phyloP scores from a whole-genome alignment of 2,888 invertebrate genomes.

The Coelogynopora nodosa region DNA sequence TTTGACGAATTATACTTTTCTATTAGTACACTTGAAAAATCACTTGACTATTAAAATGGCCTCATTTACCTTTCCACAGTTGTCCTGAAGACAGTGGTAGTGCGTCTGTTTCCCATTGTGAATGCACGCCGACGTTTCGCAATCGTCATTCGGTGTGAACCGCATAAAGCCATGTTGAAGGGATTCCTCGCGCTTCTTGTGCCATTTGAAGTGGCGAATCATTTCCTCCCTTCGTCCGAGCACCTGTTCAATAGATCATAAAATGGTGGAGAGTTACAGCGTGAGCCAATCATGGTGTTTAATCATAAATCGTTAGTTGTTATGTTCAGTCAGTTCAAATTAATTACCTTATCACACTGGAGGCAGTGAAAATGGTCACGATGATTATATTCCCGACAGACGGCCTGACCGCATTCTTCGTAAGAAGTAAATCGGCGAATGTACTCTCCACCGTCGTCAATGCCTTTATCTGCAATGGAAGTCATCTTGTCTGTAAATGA shows the following conservation, averaged over 20 bases:
- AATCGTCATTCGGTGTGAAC: slow-evolving; percentile 90
- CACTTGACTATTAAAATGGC: background rate
- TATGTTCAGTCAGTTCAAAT: too few relatives aligned
- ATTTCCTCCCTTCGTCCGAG: slow-evolving; percentile 97
- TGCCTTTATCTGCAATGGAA: background rate
- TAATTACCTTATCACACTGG: slow-evolving; percentile 37
- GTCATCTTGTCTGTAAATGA: background rate
- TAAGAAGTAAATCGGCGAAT: slow-evolving; percentile 16
- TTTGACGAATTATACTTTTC: too few relatives aligned
- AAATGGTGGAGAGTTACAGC: too few relatives aligned
- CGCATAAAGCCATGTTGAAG: slow-evolving; percentile 88
- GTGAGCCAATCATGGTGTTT: too few relatives aligned
- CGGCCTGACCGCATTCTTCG: slow-evolving; percentile 29
- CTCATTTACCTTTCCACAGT: slow-evolving; percentile 39
- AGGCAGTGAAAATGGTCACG: slow-evolving; percentile 40
- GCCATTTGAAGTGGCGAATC: slow-evolving; percentile 98
- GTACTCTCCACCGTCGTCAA: background rate
- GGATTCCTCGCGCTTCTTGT: slow-evolving; percentile 94
- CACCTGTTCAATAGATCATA: too few relatives aligned
- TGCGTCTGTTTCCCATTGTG: slow-evolving; percentile 91
- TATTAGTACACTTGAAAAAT: background rate
- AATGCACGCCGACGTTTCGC: slow-evolving; percentile 70
- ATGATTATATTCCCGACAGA: slow-evolving; percentile 1
- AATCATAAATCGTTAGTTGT: background rate
- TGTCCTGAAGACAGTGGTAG: slow-evolving; percentile 80